Conservation (phyloP, 37 sponge, comb jelly and placozoan genomes). For the Lycopodina hypogea region DNA sequence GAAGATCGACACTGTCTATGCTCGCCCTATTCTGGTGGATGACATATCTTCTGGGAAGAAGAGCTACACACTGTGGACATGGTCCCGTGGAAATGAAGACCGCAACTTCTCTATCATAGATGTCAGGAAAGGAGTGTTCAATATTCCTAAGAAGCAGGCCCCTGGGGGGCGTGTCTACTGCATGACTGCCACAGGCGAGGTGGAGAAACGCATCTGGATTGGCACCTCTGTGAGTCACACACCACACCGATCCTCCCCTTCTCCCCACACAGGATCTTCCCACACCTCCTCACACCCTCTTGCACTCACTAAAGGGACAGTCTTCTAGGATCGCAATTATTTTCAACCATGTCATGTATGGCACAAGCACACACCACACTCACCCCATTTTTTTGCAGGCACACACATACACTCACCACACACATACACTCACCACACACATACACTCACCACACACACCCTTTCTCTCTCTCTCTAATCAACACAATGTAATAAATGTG, state of each 20-base stretch:
- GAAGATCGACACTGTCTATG: constrained; percentile 69
- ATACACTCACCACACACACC: background rate
- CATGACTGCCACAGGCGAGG: constrained; percentile 84
- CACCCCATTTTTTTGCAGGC: too few species aligned
- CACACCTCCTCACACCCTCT: too few species aligned
- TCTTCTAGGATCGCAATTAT: too few species aligned
- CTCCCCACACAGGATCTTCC: too few species aligned
- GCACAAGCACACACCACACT: too few species aligned
- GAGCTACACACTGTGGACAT: constrained; percentile 68
- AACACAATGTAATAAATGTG: background rate
- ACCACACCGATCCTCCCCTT: too few species aligned
- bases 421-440: background rate
- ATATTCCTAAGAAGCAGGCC: constrained; percentile 57
- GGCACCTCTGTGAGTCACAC: constrained; percentile 74
- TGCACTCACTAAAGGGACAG: too few species aligned
- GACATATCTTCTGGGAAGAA: constrained; percentile 17
- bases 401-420: background rate
- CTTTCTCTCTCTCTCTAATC: background rate
- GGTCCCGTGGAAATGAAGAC: constrained; percentile 61
- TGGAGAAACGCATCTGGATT: constrained; percentile 78
- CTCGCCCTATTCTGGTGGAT: constrained; percentile 48
- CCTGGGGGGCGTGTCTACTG: constrained; percentile 76
- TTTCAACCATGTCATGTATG: too few species aligned
- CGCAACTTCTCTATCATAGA: constrained; percentile 76
- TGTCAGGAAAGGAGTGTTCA: constrained; percentile 66